Evolutionary conservation across 1,140 invertebrate species (phyloP), one percentile per base, ranked within the genome.

Genomic region (Drosophila sp.): DNA sequence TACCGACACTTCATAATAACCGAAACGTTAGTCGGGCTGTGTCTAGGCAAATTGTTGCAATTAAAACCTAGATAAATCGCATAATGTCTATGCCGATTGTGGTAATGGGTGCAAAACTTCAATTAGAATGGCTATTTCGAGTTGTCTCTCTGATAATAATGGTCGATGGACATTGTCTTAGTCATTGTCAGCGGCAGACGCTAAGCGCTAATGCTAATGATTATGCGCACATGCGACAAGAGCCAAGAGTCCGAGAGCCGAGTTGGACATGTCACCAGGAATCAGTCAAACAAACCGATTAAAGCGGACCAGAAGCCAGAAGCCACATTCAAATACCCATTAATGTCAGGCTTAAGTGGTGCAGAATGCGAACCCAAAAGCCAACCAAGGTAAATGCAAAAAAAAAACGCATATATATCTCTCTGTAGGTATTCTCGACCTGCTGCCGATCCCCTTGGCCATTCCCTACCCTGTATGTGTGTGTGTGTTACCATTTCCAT

Each of bases 271-370:
- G 77, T 85, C 77, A 80, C 54, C 79, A 80, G 74, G 47, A 80
- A 70, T 83, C 72, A 63, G 75, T 81, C 79, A 78, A 68, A 47
- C 65, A 66, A 70, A 66, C 70, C 74, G 71, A 86, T 85, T 79
- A 81, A 77, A 65, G 56, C 44, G 50, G 47, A 60, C 44, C 23
- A 61, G 57, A 58, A 72, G 56, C 66, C 79, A 87, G 83, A 86
- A 87, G 82, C 82, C 82, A 70, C 83, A 87, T 79, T 79, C 76
- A 87, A 87, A 89, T 83, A 70, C 64, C 69, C 83, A 87, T 87
- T 87, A 87, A 89, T 83, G 76, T 89, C 83, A 50, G 76, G 83
- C 84, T 89, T 79, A 83, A 80, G 76, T 71, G 79, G 72, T 25
- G 23, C 29, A 55, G 41, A 50, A 62, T 57, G 60, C 55, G 25